Percentiles rank a stretch among this genome's conserved stretches.
These are phyloP conservation scores for Nycticorax nycticorax DNA, from an alignment of 2,113 vertebrate species.

Conservation along the genomic window DNA sequence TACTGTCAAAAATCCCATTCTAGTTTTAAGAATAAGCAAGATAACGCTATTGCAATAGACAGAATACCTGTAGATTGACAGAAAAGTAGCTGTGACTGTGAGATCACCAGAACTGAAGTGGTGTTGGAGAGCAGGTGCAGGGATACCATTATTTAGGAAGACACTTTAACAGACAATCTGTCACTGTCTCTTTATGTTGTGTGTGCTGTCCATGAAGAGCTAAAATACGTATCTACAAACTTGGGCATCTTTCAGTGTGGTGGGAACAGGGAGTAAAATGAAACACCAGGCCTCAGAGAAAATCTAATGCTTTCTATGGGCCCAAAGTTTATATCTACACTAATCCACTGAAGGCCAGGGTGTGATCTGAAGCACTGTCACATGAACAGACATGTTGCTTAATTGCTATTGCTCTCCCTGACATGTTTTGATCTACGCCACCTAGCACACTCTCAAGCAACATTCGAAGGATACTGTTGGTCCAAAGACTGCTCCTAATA, in stretches of 20 bases:
- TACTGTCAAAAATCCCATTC: not conserved
- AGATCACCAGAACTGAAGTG: not conserved
- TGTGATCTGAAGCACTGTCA: not conserved
- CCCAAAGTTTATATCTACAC: not conserved
- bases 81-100: not conserved
- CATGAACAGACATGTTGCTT: not conserved
- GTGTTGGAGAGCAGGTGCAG: not conserved
- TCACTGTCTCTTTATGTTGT: not conserved
- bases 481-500: not conserved
- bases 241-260: not conserved
- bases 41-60: not conserved
- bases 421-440: not conserved
- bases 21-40: not conserved
- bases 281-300: not conserved
- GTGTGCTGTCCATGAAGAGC: not conserved
- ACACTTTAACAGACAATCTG: not conserved
- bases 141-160: not conserved
- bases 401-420: not conserved
- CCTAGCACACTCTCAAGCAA: not conserved
- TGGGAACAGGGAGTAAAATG: not conserved
- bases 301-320: not conserved
- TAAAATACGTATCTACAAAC: not conserved
- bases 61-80: not conserved
- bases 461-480: not conserved
- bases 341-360: not conserved